Evolutionary conservation across 2,888 invertebrate genomes (phyloP), one percentile per base, ranked within the genome.

Genomic region (Dione vanillae): DNA sequence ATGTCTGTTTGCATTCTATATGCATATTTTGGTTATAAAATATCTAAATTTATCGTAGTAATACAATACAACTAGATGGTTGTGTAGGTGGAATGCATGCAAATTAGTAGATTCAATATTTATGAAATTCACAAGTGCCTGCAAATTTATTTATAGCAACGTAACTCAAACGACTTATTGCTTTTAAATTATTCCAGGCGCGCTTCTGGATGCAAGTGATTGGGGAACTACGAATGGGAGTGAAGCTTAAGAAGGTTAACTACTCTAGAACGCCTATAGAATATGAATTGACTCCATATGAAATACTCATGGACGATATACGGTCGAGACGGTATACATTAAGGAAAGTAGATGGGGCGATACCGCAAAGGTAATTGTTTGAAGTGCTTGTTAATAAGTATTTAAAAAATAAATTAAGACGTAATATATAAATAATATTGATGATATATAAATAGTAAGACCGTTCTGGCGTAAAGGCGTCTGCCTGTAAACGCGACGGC

Each of bases 161-260:
- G 52, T 27, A 40, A 41, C 20, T 9, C 12, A 37, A 45, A 20
- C 43, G 67, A 75, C 65, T 80, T 7, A 80, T 80, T 80, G 79
- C 78, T 78, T 20, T 72, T 45, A 12, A 64, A 70, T 72, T 80
- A 76, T 89, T 86, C 20, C 94, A 97, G 98, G 98, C 98, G 77
- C 95, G 98, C 83, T 96, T 99, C 89, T 98, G 98, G 98, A 96
- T 98, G 86, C 98, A 98, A 95, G 98, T 99, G 56, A 98, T 99
- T 86, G 96, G 96, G 76, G 97, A 99, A 87, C 94, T 99, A 71
- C 94, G 99, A 66, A 96, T 96, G 87, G 99, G 99, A 35, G 98
- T 99, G 10, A 96, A 98, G 86, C 94, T 99, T 86, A 98, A 98
- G 94, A 98, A 98, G 90, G 93, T 97, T 40, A 95, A 96, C 85